These are phyloP conservation scores for Magallana nippona DNA, from an alignment of 2,888 invertebrate genomes.

Conservation along the genomic window DNA sequence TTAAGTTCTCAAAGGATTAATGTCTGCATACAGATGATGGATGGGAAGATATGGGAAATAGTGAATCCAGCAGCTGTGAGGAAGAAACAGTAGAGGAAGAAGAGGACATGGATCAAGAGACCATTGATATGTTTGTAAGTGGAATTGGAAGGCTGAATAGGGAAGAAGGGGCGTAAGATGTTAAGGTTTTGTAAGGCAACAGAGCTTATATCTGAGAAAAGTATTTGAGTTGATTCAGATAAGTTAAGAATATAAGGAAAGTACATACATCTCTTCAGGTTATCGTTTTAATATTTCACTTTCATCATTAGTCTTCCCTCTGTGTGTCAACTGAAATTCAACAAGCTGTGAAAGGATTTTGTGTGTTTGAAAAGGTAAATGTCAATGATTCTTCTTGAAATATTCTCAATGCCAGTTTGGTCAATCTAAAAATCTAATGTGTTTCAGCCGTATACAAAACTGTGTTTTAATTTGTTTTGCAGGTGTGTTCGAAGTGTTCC, in stretches of 20 bases:
- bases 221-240: too few species aligned
- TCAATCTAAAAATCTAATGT: too few species aligned
- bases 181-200: background rate
- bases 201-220: too few species aligned
- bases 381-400: background rate
- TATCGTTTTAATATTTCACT: conserved; percentile 6
- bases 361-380: conserved; percentile 79
- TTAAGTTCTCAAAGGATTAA: background rate
- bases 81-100: conserved; percentile 64
- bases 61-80: conserved; percentile 73
- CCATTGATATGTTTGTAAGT: conserved; percentile 42
- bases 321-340: conserved; percentile 82
- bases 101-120: conserved; percentile 56
- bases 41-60: conserved; percentile 77
- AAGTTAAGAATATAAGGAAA: too few species aligned
- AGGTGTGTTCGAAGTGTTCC: conserved; percentile 12
- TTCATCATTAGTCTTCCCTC: conserved; percentile 54
- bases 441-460: too few species aligned
- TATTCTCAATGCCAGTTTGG: background rate
- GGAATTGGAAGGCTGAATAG: background rate
- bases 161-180: too few species aligned
- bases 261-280: too few species aligned
- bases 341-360: conserved; percentile 82
- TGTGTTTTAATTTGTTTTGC: background rate
- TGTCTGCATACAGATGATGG: conserved; percentile 66